Base-by-base conservation (phyloP, 2,797 vertebrate species). In the Semaprochilodus insignis region DNA sequence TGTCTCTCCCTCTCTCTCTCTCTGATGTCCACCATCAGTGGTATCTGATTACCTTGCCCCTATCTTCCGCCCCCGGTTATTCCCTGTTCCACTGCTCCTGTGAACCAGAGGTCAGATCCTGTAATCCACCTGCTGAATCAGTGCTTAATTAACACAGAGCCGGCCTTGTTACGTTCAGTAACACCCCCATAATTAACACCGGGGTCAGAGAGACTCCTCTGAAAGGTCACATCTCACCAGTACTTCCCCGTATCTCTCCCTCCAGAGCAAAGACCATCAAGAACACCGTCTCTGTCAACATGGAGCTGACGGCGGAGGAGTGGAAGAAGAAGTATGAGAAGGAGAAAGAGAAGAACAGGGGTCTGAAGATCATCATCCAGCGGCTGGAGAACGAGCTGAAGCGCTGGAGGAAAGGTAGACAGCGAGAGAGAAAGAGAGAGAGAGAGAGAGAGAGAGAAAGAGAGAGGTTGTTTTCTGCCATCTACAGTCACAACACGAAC, bases 271-370 rank as follows among this genome's bases (percentile, higher is more conserved):
- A 99, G 93, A 99, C 98, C 34, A 99, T 99, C 85, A 99, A 99
- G 94, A 99, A 99, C 90, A 99, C 98, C 0, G 98, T 99, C 82
- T 97, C 96, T 4, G 96, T 99, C 70, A 99, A 99, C 87, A 92
- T 97, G 93, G 98, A 99, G 89, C 93, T 99, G 88, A 99, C 98
- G 0, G 98, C 98, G 0, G 98, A 99, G 87, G 97, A 99, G 91
- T 99, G 97, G 98, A 98, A 97, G 92, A 98, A 98, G 88, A 99
- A 99, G 83, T 99, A 97, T 0, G 98, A 99, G 89, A 98, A 97
- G 87, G 97, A 99, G 89, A 99, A 98, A 48, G 94, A 94, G 70
- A 95, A 92, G 85, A 93, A 65, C 80, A 77, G 89, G 55, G 86
- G 84, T 67, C 87, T 94, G 70, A 93, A 84, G 36, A 6, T 92